Conservation (phyloP, 2,113 vertebrate genomes). For the Phyllopteryx taeniolatus region DNA sequence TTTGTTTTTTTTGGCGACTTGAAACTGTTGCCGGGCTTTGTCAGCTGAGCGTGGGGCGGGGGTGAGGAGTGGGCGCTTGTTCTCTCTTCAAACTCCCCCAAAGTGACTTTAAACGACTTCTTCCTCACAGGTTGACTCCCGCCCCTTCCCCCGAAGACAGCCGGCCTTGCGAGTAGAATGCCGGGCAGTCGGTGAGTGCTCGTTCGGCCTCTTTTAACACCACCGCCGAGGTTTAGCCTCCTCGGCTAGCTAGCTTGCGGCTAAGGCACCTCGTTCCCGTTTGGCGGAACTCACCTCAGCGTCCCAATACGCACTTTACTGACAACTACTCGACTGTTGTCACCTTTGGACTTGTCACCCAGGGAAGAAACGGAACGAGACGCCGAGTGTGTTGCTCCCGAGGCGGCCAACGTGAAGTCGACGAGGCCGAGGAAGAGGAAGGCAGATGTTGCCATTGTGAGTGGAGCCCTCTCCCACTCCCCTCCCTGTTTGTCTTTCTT, state of each 20-base stretch:
- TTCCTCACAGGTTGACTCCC: slow-evolving; percentile 52
- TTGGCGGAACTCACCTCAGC: background rate
- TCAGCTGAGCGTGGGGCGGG: slow-evolving; percentile 69
- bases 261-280: slow-evolving; percentile 7
- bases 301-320: background rate
- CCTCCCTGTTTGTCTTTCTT: background rate
- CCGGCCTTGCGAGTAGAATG: slow-evolving; percentile 59
- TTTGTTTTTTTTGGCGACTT: slow-evolving; percentile 10
- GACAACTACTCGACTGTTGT: background rate
- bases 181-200: slow-evolving; percentile 70
- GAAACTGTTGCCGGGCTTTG: slow-evolving; percentile 47
- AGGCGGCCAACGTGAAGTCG: slow-evolving; percentile 49
- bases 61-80: slow-evolving; percentile 59
- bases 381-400: slow-evolving; percentile 55
- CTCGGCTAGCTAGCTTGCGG: slow-evolving; percentile 53
- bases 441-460: slow-evolving; percentile 91
- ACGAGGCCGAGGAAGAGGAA: slow-evolving; percentile 87
- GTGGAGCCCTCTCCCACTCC: slow-evolving; percentile 43
- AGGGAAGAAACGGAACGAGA: slow-evolving; percentile 63
- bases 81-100: slow-evolving; percentile 10
- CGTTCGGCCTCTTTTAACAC: background rate
- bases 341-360: background rate
- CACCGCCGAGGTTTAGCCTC: slow-evolving; percentile 35
- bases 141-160: background rate
- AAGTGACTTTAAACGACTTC: background rate